Conservation (phyloP, 1,140 invertebrate species). For the Drosophila tsacasi region DNA sequence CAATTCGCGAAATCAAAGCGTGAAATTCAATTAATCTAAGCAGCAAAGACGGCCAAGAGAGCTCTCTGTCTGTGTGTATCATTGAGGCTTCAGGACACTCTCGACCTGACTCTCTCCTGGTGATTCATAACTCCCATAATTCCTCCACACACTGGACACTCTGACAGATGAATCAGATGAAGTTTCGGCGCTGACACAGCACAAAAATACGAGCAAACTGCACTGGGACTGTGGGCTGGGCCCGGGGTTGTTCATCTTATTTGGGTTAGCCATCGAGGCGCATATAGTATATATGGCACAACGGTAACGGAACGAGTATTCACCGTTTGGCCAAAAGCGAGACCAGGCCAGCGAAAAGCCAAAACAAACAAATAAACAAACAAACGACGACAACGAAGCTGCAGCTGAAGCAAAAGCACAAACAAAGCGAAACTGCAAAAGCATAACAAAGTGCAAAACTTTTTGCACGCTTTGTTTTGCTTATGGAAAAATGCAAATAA, state of each 20-base stretch:
- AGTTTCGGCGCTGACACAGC: slow-evolving; percentile 58
- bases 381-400: slow-evolving; percentile 47
- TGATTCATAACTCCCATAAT: slow-evolving; percentile 64
- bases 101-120: background rate
- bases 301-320: slow-evolving; percentile 63
- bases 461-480: slow-evolving; percentile 50
- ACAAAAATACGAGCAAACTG: slow-evolving; percentile 41
- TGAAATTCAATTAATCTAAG: slow-evolving; percentile 83
- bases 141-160: slow-evolving; percentile 23
- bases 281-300: slow-evolving; percentile 45
- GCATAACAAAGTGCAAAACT: slow-evolving; percentile 57
- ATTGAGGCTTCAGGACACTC: slow-evolving; percentile 9
- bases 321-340: slow-evolving; percentile 49
- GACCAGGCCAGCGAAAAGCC: slow-evolving; percentile 26
- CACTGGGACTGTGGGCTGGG: slow-evolving; percentile 32
- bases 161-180: slow-evolving; percentile 69
- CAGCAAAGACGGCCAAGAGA: slow-evolving; percentile 21
- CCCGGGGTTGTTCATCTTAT: slow-evolving; percentile 48
- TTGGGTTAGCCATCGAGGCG: slow-evolving; percentile 78
- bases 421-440: slow-evolving; percentile 50
- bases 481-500: slow-evolving; percentile 78
- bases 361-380: slow-evolving; percentile 56
- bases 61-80: background rate
- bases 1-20: slow-evolving; percentile 74
- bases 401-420: slow-evolving; percentile 58